These are phyloP conservation scores for Nyctalus aviator DNA, from an alignment of 2,797 vertebrate species.

Conservation along the genomic window DNA sequence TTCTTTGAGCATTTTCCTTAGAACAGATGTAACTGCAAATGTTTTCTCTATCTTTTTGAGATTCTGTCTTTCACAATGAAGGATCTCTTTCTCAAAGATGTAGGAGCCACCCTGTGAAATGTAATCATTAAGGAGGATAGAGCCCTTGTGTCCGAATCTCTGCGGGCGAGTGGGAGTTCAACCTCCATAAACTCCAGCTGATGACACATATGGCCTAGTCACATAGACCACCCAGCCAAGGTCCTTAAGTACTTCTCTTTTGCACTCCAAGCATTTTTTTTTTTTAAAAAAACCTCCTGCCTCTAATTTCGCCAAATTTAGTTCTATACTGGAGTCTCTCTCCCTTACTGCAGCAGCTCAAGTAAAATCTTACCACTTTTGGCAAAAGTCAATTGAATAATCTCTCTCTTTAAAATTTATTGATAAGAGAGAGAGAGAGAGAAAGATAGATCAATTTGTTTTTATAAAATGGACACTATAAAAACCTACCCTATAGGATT, in stretches of 20 bases:
- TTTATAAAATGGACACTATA: neutral
- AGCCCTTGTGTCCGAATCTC: neutral
- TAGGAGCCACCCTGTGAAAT: neutral
- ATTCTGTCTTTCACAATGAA: constrained; percentile 33
- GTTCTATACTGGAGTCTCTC: neutral
- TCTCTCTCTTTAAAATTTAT: neutral
- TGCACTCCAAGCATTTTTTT: neutral
- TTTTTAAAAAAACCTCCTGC: neutral
- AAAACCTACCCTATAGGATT: neutral
- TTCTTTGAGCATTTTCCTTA: constrained; percentile 49
- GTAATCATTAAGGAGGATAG: neutral
- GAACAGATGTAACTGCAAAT: neutral
- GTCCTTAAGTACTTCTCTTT: neutral
- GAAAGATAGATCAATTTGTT: neutral
- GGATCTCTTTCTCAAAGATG: constrained; percentile 47
- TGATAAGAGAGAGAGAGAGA: neutral
- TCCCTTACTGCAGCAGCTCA: neutral
- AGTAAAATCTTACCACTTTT: constrained; percentile 16
- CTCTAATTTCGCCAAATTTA: constrained; percentile 4
- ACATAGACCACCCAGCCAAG: neutral
- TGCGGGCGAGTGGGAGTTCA: neutral
- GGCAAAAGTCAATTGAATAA: neutral
- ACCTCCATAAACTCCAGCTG: neutral
- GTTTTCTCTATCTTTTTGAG: constrained; percentile 42
- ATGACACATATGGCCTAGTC: neutral